Base-by-base conservation (phyloP, 2,113 vertebrate species). In the Mixornis gularis region DNA sequence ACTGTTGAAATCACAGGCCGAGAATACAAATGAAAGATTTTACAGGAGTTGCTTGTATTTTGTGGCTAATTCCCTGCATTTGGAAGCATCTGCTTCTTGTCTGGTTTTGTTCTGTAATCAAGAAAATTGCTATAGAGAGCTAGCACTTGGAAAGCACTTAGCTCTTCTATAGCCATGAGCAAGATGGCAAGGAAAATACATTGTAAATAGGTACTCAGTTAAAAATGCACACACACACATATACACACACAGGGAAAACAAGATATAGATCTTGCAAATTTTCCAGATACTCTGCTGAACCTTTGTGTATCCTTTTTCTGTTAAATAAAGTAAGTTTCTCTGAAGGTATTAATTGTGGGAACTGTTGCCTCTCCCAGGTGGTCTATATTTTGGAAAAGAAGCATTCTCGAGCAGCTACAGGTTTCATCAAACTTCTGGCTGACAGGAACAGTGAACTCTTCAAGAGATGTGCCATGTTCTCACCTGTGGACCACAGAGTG, bases 381-480 rank as follows among this genome's bases (percentile, higher is more conserved):
- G 98, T 99, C 94, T 99, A 97, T 93, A 99, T 99, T 93, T 96
- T 98, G 89, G 99, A 99, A 94, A 98, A 97, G 95, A 99, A 99
- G 77, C 99, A 99, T 96, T 99, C 99, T 8, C 97, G 99, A 65
- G 99, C 98, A 56, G 99, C 96, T 18, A 98, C 98, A 2, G 99
- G 99, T 79, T 98, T 98, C 94, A 98, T 99, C 85, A 99, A 98
- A 79, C 98, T 98, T 90, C 95, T 99, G 87, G 97, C 98, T 4
- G 98, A 99, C 91, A 99, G 98, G 92, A 98, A 97, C 91, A 98
- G 98, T 21, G 98, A 98, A 17, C 93, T 98, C 43, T 98, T 97
- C 85, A 97, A 89, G 96, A 98, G 97, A 26, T 98, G 92, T 18
- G 99, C 98, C 89, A 97, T 99, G 96, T 99, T 99, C 96, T 98